These are phyloP conservation scores for Sigmodon hispidus DNA, from an alignment of 2,113 vertebrate genomes.

Conservation along the genomic window DNA sequence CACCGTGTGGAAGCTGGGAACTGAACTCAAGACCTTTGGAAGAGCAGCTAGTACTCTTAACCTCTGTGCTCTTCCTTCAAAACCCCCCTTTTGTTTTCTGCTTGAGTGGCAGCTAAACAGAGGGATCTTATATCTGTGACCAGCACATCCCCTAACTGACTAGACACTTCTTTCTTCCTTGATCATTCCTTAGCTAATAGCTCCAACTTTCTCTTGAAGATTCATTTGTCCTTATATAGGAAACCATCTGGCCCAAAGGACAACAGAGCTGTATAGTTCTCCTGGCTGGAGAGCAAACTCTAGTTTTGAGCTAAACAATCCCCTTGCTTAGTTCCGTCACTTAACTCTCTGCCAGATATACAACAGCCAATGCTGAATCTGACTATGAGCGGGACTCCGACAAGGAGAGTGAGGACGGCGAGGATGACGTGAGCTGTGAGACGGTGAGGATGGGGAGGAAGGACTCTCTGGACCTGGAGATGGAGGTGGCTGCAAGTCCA, in stretches of 20 bases:
- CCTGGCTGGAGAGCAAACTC: not conserved
- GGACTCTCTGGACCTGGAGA: conserved; percentile 85
- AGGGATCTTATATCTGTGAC: not conserved
- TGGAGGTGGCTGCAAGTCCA: not conserved
- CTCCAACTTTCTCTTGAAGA: conserved; percentile 8
- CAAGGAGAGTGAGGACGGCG: conserved; percentile 88
- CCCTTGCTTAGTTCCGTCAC: not conserved
- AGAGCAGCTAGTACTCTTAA: not conserved
- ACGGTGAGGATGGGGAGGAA: conserved; percentile 88
- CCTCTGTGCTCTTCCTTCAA: not conserved
- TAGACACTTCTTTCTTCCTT: not conserved
- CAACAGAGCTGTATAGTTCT: not conserved
- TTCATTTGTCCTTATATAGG: not conserved
- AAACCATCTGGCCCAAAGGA: not conserved
- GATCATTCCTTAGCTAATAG: not conserved
- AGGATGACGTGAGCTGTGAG: conserved; percentile 91
- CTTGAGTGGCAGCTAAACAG: not conserved
- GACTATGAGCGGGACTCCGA: conserved; percentile 94
- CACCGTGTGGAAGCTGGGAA: not conserved
- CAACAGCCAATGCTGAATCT: conserved; percentile 94
- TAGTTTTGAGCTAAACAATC: not conserved
- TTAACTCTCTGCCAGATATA: conserved; percentile 87
- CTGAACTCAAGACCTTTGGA: not conserved
- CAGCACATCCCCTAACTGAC: not conserved
- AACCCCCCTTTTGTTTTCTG: not conserved